Evolutionary conservation across 2,888 invertebrate species (phyloP), one percentile per base, ranked within the genome.

Genomic region (Drosophila anomalata): DNA sequence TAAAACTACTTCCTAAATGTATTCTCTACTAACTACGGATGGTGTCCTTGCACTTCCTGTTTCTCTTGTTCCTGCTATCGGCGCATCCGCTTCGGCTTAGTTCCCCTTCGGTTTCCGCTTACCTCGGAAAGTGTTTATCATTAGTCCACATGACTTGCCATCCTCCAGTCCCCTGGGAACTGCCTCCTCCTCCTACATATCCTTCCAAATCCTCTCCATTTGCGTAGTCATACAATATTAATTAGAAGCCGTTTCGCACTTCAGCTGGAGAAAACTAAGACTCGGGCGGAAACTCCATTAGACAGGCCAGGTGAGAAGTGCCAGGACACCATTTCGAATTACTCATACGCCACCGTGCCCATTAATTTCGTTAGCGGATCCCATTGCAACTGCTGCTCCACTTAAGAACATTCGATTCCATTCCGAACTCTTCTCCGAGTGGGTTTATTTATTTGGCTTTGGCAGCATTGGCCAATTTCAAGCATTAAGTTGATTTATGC

Each of bases 61-160:
- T 42, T 26, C 26, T 20, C 52, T 29, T 24, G 20, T 14, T 55
- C 41, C 55, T n/a, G 48, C 56, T 73, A 72, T 73, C 59, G 11
- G 53, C 47, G 65, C 55, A 50, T 72, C 62, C 59, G 59, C 52
- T 44, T 11, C 5, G n/a, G 41, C 41, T 52, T 36, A 61, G 60
- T 71, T 54, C 51, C 71, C 39, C 29, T n/a, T 42, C 12, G 39
- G 52, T 55, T 48, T 56, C 42, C 55, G 41, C 41, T 36, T 50
- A 48, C 52, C 42, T 31, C 36, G 29, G 24, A 71, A 44, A 57
- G 42, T 71, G 71, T 71, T 71, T 71, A 71, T 71, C 70, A 71
- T 71, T 71, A 71, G 71, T 56, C 39, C 71, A 61, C 71, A 71
- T 71, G 71, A 70, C 70, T 60, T 70, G 69, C 69, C 39, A n/a